Conservation (phyloP, 2,888 invertebrate species). For the Sepiola atlantica region DNA sequence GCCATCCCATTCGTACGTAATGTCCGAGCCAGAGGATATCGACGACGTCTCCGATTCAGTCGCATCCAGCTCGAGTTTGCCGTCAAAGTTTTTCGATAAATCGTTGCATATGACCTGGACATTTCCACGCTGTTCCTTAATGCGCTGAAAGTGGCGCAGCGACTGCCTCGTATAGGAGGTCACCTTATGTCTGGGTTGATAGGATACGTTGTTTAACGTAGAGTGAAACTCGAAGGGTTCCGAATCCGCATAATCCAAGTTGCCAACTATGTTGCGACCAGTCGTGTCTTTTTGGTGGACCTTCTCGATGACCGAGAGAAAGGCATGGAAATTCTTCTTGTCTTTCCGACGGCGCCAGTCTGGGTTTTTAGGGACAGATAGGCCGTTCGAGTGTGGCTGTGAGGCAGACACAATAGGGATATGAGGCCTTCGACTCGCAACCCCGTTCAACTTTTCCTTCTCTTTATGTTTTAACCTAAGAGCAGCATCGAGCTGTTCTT, state of each 20-base stretch:
- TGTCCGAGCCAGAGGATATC: conserved; percentile 63
- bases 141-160: conserved; percentile 53
- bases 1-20: conserved; percentile 35
- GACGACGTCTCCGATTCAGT: neutral
- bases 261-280: conserved; percentile 35
- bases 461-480: conserved; percentile 52
- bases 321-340: conserved; percentile 71
- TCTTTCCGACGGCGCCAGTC: conserved; percentile 55
- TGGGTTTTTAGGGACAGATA: neutral
- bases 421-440: conserved; percentile 42
- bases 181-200: conserved; percentile 43
- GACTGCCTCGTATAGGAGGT: conserved; percentile 55
- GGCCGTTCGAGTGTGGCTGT: conserved; percentile 32
- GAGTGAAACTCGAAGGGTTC: conserved; percentile 51
- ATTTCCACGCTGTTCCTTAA: conserved; percentile 67
- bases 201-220: conserved; percentile 65
- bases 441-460: neutral
- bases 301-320: conserved; percentile 71
- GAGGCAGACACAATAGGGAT: neutral
- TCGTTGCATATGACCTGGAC: conserved; percentile 73
- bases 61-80: neutral
- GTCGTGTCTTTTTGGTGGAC: conserved; percentile 65
- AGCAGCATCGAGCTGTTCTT: conserved; percentile 66
- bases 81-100: conserved; percentile 53
- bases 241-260: conserved; percentile 51